Evolutionary conservation across 2,797 vertebrate species (phyloP), one percentile per base, ranked within the genome.

Genomic region (Scolopax rusticola): DNA sequence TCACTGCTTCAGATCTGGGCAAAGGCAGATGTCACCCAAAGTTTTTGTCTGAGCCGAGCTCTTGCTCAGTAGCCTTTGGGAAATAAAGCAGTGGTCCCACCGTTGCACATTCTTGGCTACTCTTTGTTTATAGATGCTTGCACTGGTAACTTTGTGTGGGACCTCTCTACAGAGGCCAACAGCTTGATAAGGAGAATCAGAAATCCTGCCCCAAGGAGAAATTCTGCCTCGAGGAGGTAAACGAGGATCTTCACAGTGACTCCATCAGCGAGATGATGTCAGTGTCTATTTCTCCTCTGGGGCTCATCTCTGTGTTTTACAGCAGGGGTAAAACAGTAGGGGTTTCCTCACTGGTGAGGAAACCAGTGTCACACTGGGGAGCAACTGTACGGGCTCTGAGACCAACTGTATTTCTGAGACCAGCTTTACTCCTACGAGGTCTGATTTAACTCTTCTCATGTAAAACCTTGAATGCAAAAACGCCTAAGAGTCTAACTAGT

Each of bases 81-180:
- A 78, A 80, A 81, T n/a, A 50, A 27, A 71, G 17, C 23, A 18
- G 28, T 41, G 20, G 11, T 56, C 18, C 30, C 53, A 43, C 27
- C 18, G 12, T 13, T 45, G 30, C 0, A 0, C 51, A 18, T 60
- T 40, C 30, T 33, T 17, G 14, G 9, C 27, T 60, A 3, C 69
- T 47, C 30, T 51, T 63, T 4, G 2, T 45, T 63, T 50, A 20
- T 8, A 23, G 36, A 33, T 23, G 30, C 27, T 48, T 51, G 18
- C 51, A 77, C 32, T 53, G 32, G 23, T 56, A 33, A 25, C 41
- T 56, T n/a, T 30, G 27, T 19, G 40, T 13, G 27, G 18, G 15
- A 43, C 23, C 15, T 56, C 43, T 32, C 6, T 30, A 43, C 7
- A 16, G 68, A 33, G 10, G 36, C 23, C 36, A 61, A 33, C 8